Conservation (phyloP, 2,797 vertebrate species). For the Megalops cyprinoides region DNA sequence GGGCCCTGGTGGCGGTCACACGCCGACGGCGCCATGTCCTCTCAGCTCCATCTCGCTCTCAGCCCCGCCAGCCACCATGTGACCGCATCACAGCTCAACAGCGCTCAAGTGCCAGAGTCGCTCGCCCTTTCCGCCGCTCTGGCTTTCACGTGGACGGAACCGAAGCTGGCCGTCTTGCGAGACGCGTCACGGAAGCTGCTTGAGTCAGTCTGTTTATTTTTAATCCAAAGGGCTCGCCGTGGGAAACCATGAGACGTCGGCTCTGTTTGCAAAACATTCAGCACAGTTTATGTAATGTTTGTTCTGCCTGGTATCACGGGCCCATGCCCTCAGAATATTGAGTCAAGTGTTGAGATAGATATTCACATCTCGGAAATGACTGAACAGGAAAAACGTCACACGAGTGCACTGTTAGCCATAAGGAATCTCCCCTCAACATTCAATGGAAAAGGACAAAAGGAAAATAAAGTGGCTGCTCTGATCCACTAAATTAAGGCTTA, state of each 20-base stretch:
- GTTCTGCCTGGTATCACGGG: not conserved
- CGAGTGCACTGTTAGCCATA: not conserved
- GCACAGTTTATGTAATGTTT: not conserved
- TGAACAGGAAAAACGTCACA: not conserved
- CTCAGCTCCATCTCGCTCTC: constrained; percentile 40
- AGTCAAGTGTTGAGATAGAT: not conserved
- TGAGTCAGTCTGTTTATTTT: not conserved
- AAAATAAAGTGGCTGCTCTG: not conserved
- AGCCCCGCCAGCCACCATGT: constrained; percentile 32
- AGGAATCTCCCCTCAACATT: not conserved
- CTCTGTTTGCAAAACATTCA: not conserved
- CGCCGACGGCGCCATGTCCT: constrained; percentile 31
- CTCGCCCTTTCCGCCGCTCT: not conserved
- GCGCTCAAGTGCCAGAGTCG: constrained; percentile 6
- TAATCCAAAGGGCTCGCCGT: not conserved
- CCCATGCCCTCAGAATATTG: not conserved
- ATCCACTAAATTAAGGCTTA: not conserved
- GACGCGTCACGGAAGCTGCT: not conserved
- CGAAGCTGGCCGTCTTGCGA: not conserved
- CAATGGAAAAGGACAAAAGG: not conserved
- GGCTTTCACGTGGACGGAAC: constrained; percentile 41
- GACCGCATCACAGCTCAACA: constrained; percentile 19
- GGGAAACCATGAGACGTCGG: not conserved
- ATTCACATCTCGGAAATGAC: not conserved
- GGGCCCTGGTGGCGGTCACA: constrained; percentile 21